Percentiles rank a stretch among this genome's conserved stretches.
These are phyloP conservation scores for Slavum lentiscoides DNA, from an alignment of 2,888 invertebrate species.

Conservation along the genomic window DNA sequence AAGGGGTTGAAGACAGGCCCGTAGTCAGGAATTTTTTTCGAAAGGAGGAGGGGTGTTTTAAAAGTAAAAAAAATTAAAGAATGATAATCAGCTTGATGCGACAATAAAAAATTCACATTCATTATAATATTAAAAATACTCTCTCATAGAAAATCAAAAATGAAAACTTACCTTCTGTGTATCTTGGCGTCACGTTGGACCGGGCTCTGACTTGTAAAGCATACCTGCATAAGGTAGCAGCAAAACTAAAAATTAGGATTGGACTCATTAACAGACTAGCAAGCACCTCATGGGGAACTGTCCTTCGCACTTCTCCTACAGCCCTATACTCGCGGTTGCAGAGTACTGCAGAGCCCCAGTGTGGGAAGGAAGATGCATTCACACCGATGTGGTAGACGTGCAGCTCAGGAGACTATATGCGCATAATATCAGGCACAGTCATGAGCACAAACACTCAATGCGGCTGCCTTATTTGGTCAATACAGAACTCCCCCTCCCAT, in stretches of 20 bases:
- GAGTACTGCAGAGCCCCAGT: slow-evolving; percentile 26
- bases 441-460: neutral
- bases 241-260: slow-evolving; percentile 14
- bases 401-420: neutral
- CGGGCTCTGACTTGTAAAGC: neutral
- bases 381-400: slow-evolving; percentile 16
- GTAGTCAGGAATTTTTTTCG: no score
- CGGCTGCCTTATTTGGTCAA: no score
- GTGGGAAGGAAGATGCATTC: neutral
- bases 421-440: slow-evolving; percentile 19
- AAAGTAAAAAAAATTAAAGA: no score
- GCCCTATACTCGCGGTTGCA: slow-evolving; percentile 8
- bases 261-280: slow-evolving; percentile 15
- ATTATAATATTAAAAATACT: no score
- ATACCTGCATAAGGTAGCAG: slow-evolving; percentile 9
- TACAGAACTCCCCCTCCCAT: neutral
- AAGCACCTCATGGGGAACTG: slow-evolving; percentile 14
- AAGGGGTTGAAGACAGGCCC: no score
- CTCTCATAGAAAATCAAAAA: slow-evolving; percentile 3
- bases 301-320: neutral
- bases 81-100: no score
- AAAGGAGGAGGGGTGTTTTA: no score
- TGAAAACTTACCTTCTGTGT: slow-evolving; percentile 6
- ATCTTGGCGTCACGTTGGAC: slow-evolving; percentile 11
- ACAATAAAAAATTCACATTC: no score